phyloP scores from a whole-genome alignment of 1,140 invertebrate genomes.

The Neuroterus valhalla region DNA sequence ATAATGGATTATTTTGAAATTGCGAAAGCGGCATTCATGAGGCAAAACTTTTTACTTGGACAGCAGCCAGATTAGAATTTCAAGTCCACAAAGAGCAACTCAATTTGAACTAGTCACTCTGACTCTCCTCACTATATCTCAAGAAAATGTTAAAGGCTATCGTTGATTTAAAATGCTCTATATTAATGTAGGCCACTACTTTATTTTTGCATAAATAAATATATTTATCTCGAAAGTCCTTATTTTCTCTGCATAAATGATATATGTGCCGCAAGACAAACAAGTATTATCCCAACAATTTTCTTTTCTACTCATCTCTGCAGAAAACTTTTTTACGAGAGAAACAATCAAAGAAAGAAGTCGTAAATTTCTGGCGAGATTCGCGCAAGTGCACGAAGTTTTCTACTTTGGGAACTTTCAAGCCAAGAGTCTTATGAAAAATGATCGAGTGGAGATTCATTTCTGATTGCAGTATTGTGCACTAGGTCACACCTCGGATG shows the following conservation, averaged over 20 bases:
- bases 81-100: not conserved
- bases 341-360: slow-evolving; percentile 10
- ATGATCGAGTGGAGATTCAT: not conserved
- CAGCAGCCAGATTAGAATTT: not conserved
- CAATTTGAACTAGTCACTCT: too few species aligned
- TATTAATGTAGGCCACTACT: too few species aligned
- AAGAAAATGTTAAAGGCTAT: too few species aligned
- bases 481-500: not conserved
- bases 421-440: not conserved
- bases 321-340: not conserved
- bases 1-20: too few species aligned
- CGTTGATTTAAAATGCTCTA: too few species aligned
- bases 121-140: too few species aligned
- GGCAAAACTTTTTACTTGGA: not conserved
- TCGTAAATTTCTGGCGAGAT: slow-evolving; percentile 27
- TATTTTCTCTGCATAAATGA: not conserved
- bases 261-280: not conserved
- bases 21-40: too few species aligned
- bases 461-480: slow-evolving; percentile 16
- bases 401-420: not conserved
- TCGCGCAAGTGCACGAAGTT: slow-evolving; percentile 18
- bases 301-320: not conserved
- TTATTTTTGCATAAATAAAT: too few species aligned
- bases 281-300: not conserved
- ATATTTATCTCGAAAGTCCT: too few species aligned